Base-by-base conservation (phyloP, 1,140 invertebrate species). In the Diprion similis region DNA sequence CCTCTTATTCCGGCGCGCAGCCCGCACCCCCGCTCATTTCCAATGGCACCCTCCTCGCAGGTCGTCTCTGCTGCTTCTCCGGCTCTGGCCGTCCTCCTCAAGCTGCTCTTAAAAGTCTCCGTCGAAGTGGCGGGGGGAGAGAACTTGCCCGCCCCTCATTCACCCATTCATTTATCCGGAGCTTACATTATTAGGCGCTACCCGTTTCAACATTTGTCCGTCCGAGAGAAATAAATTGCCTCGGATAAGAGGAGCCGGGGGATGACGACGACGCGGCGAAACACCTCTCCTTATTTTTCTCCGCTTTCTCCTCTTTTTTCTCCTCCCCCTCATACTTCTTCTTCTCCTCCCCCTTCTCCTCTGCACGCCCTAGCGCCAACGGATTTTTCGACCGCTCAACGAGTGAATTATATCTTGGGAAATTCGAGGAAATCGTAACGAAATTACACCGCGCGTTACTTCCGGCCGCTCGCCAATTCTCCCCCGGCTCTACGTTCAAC, bases 171-270 rank as follows among this genome's bases (percentile, higher is more conserved):
- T 82, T 83, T 83, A 81, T 81, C 81, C 74, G 46, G 37, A 77
- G 80, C 79, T 86, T 85, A 81, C 81, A 81, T 86, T 86, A 84
- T 86, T 85, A 86, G 82, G 78, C 79, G 79, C 83, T 80, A 76
- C 71, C 76, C 71, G 77, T 77, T 84, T 80, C 79, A 81, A 81
- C 81, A 81, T 84, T 85, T 80, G 79, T 81, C 78, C 78, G 76
- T 77, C 79, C 80, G 77, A 80, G 76, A 79, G 78, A 81, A 84
- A 85, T 81, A 80, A 79, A 86, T 86, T 82, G 76, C 79, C 71
- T 65, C 59, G 68, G 66, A 71, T 74, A 66, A 73, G 66, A 59
- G n/a, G 24, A 37, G 24, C 2, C 24, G 24, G 24, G 24, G 24
- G 24, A 37, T 6, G 24, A 37, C 24, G 24, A 37, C 24, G 24